Evolutionary conservation across 1,140 invertebrate genomes (phyloP).

Genomic region (Acromyrmex heyeri): DNA sequence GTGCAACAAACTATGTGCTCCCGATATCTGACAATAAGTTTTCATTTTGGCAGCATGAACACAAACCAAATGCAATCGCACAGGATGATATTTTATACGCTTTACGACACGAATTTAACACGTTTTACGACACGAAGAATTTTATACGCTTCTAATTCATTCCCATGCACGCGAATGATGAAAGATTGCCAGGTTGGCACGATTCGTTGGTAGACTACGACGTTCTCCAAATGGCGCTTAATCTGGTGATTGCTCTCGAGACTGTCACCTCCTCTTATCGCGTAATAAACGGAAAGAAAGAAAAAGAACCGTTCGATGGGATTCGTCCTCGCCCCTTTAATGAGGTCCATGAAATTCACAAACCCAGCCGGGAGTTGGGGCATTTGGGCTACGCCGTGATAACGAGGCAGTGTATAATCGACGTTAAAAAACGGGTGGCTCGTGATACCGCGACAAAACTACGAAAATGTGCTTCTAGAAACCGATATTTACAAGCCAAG

Average conservation of each 20-base stretch:
- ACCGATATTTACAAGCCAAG: conserved; percentile 85
- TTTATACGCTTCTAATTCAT: conserved; percentile 42
- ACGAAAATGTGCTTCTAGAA: conserved; percentile 81
- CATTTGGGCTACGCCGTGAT: conserved; percentile 80
- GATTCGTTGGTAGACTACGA: not conserved
- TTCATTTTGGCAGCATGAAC: not conserved
- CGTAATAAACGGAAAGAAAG: conserved; percentile 8
- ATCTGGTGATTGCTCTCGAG: not conserved
- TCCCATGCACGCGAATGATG: conserved; percentile 31
- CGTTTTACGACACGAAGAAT: conserved; percentile 46
- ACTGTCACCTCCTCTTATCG: conserved; percentile 13
- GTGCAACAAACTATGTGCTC: conserved; percentile 44
- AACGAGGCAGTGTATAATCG: conserved; percentile 76
- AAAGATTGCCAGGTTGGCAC: not conserved
- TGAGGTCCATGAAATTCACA: conserved; percentile 84
- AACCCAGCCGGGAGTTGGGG: conserved; percentile 84
- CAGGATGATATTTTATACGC: conserved; percentile 38
- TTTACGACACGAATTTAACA: conserved; percentile 50
- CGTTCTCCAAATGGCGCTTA: not conserved
- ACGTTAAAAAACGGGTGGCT: conserved; percentile 77
- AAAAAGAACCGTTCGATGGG: conserved; percentile 67
- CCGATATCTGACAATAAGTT: not conserved
- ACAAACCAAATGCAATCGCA: conserved; percentile 26
- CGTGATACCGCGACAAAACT: conserved; percentile 82
- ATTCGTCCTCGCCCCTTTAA: conserved; percentile 85